Percentiles rank a stretch among this genome's conserved stretches.
Conservation (phyloP, 1,140 invertebrate species). For the Phortica variegata region DNA sequence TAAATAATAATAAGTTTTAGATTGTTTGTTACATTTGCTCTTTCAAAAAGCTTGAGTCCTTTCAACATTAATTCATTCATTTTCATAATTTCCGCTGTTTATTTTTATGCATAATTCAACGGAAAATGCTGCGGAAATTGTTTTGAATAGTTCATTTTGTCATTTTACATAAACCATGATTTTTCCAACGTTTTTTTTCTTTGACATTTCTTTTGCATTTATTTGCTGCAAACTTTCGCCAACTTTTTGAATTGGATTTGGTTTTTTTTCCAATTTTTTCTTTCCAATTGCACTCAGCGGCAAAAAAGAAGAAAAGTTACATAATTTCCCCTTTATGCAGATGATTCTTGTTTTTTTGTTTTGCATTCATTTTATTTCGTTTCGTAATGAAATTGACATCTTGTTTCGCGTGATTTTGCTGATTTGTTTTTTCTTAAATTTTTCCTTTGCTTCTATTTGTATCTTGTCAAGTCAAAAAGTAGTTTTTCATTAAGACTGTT, state of each 20-base stretch:
- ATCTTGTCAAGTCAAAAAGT: neutral
- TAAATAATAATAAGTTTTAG: conserved; percentile 11
- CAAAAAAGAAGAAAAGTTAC: conserved; percentile 20
- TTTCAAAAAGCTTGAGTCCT: conserved; percentile 15
- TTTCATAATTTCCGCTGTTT: conserved; percentile 3
- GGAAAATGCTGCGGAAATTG: conserved; percentile 30
- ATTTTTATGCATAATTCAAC: neutral
- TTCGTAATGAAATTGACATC: conserved; percentile 49
- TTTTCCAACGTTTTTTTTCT: conserved; percentile 15
- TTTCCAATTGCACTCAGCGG: neutral
- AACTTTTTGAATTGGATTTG: conserved; percentile 28
- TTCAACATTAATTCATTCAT: conserved; percentile 7
- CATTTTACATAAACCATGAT: conserved; percentile 15
- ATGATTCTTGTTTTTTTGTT: conserved; percentile 24
- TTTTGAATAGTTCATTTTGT: conserved; percentile 46
- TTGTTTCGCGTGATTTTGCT: conserved; percentile 41
- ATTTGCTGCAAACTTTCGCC: conserved; percentile 29
- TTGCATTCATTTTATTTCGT: conserved; percentile 15
- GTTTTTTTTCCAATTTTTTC: conserved; percentile 1
- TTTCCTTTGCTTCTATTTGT: conserved; percentile 16
- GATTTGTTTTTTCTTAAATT: conserved; percentile 29
- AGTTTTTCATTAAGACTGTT: conserved; percentile 17
- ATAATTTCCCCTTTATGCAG: conserved; percentile 53
- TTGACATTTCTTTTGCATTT: conserved; percentile 12
- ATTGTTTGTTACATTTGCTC: conserved; percentile 24